A percentile compares a stretch with the other conserved stretches of the same genome.
phyloP scores from a whole-genome alignment of 1,140 invertebrate genomes.

The Palaemon carinicauda region DNA sequence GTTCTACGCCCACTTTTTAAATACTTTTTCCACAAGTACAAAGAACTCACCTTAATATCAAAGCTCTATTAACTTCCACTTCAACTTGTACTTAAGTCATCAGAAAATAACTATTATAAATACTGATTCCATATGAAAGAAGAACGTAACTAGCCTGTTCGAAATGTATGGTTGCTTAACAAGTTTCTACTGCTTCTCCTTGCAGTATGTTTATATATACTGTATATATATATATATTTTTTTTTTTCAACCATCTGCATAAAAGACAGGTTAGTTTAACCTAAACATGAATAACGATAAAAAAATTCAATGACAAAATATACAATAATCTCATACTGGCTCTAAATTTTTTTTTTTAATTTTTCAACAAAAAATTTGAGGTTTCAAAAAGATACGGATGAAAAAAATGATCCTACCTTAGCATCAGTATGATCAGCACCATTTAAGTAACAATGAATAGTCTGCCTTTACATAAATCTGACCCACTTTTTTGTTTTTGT shows the following conservation, averaged over 20 bases:
- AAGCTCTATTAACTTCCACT: no score
- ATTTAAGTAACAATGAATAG: constrained; percentile 35
- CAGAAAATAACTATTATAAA: no score
- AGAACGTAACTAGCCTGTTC: no score
- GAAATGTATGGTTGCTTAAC: no score
- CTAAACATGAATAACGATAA: no score
- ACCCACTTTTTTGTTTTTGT: neutral
- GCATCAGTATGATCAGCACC: constrained; percentile 37
- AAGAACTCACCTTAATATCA: no score
- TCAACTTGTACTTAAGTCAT: no score
- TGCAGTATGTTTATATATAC: no score
- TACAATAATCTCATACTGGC: constrained; percentile 42
- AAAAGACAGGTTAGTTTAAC: neutral
- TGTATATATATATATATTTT: no score
- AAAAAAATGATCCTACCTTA: constrained; percentile 22
- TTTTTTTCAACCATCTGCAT: constrained; percentile 12
- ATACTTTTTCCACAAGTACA: no score
- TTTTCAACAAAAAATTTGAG: neutral
- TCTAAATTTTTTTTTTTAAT: neutral
- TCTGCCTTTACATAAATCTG: constrained; percentile 9
- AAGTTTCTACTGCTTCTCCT: no score
- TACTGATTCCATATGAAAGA: no score
- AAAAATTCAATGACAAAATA: neutral
- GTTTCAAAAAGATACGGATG: neutral
- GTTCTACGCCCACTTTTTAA: neutral